Evolutionary conservation across 2,797 vertebrate genomes (phyloP).

Genomic region (Toxotes lorentzi): DNA sequence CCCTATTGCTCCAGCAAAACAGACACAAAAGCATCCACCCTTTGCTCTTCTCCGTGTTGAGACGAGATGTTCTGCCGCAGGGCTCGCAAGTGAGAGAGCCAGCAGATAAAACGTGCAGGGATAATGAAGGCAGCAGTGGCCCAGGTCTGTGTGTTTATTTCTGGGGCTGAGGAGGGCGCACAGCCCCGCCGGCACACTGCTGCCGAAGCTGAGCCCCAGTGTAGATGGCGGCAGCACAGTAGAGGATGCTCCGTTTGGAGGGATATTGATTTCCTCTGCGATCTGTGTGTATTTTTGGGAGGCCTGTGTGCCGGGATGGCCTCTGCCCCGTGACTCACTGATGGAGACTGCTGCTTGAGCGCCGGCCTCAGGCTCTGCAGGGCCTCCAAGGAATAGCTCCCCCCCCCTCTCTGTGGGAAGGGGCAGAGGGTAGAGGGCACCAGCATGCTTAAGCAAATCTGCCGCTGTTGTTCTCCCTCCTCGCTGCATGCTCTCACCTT

Average conservation of each 20-base stretch:
- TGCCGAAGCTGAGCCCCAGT: conserved; percentile 82
- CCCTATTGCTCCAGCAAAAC: conserved; percentile 78
- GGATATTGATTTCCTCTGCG: conserved; percentile 87
- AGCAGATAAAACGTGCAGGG: conserved; percentile 85
- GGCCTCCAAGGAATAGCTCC: conserved; percentile 83
- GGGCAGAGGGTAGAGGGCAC: conserved; percentile 87
- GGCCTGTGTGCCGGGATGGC: conserved; percentile 86
- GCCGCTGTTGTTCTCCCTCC: conserved; percentile 80
- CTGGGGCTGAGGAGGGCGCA: conserved; percentile 85
- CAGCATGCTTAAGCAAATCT: conserved; percentile 87
- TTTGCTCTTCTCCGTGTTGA: conserved; percentile 82
- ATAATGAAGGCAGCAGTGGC: conserved; percentile 88
- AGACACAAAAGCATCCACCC: conserved; percentile 85
- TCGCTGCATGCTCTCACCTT: conserved; percentile 82
- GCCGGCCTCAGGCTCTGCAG: conserved; percentile 81
- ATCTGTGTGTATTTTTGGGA: conserved; percentile 87
- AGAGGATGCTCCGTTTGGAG: conserved; percentile 84
- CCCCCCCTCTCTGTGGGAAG: conserved; percentile 77
- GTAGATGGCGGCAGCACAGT: conserved; percentile 81
- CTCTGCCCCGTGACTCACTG: conserved; percentile 90
- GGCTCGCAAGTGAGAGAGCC: conserved; percentile 80
- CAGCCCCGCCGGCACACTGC: conserved; percentile 84
- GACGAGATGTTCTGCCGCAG: conserved; percentile 80
- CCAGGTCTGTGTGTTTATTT: conserved; percentile 87
- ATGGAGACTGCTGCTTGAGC: conserved; percentile 86